These are phyloP conservation scores for Caenorhabditis wallacei DNA, from an alignment of 2,888 invertebrate genomes.

Conservation along the genomic window DNA sequence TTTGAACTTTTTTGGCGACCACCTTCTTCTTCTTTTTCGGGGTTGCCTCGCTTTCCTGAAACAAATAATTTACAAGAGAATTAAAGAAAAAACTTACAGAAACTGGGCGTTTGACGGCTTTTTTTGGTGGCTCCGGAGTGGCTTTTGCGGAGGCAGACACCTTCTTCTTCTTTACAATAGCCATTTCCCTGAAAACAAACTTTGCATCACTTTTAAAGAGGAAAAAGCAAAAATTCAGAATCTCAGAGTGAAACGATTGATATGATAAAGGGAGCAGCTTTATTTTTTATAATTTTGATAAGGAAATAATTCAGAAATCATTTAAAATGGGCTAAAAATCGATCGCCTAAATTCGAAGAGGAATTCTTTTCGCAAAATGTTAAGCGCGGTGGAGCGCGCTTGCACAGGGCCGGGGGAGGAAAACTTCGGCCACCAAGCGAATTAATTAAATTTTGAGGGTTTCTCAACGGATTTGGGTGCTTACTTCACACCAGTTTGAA, in stretches of 20 bases:
- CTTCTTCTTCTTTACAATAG: conserved; percentile 63
- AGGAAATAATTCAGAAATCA: neutral
- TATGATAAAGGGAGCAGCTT: too few relatives aligned
- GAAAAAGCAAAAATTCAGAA: neutral
- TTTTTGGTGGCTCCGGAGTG: conserved; percentile 18
- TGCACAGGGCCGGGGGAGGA: neutral
- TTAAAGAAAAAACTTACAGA: neutral
- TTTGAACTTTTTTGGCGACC: neutral
- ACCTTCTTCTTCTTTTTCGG: conserved; percentile 33
- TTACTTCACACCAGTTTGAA: too few relatives aligned
- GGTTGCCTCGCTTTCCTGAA: conserved; percentile 8
- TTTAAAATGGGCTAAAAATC: conserved; percentile 3
- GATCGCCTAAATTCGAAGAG: conserved; percentile 34
- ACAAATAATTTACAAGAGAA: neutral
- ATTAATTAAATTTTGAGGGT: too few relatives aligned
- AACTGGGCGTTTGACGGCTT: conserved; percentile 34
- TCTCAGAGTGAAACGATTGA: neutral
- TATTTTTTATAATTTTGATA: too few relatives aligned
- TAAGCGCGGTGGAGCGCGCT: conserved; percentile 21
- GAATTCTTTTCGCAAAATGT: neutral
- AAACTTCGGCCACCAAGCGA: conserved; percentile 4
- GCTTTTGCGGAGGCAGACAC: conserved; percentile 3
- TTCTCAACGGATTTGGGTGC: too few relatives aligned
- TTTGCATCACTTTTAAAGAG: neutral
- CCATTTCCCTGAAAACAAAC: conserved; percentile 41